phyloP scores from a whole-genome alignment of 2,113 vertebrate species.

The Oncorhynchus tshawytscha region DNA sequence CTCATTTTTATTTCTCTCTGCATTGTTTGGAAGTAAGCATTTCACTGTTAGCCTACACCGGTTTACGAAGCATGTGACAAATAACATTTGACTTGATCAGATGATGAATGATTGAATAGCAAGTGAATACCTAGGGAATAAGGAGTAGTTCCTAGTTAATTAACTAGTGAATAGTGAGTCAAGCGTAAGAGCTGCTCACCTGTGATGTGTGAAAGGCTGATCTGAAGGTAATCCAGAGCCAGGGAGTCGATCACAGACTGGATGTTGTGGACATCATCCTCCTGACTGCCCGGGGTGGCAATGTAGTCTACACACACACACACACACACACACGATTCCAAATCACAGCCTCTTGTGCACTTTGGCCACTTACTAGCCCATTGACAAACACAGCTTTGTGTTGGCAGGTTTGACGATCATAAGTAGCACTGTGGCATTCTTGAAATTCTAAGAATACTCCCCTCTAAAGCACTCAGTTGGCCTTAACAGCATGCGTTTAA shows the following conservation, averaged over 20 bases:
- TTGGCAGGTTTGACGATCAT: conserved; percentile 29
- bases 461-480: not conserved
- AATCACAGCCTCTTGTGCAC: not conserved
- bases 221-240: conserved; percentile 95
- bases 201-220: conserved; percentile 96
- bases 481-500: not conserved
- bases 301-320: conserved; percentile 80
- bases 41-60: no score
- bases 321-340: conserved; percentile 15
- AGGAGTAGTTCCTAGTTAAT: not conserved
- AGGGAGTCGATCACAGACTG: conserved; percentile 95
- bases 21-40: no score
- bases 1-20: no score
- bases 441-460: conserved; percentile 25
- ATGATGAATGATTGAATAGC: no score
- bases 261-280: conserved; percentile 89
- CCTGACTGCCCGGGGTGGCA: conserved; percentile 76
- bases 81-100: no score
- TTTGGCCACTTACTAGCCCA: not conserved
- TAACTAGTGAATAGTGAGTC: not conserved
- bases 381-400: conserved; percentile 13
- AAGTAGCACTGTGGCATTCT: conserved; percentile 27
- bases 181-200: conserved; percentile 65
- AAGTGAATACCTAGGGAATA: no score
- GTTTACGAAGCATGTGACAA: no score